These are phyloP conservation scores for Ophioninae sp. DNA, from an alignment of 2,888 invertebrate species.

Conservation along the genomic window DNA sequence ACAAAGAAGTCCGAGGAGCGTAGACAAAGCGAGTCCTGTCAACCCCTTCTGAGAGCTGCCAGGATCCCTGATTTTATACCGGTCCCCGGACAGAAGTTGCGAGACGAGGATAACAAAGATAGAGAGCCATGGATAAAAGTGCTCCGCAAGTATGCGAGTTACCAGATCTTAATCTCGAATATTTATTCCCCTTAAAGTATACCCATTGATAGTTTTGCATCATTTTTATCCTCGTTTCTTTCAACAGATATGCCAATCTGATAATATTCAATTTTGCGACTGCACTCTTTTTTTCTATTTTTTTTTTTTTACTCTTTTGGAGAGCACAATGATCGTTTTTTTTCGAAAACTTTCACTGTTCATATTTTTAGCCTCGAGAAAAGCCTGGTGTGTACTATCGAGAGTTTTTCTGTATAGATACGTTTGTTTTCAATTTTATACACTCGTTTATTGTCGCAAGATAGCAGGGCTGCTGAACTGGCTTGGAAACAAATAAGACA, in stretches of 20 bases:
- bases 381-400: too few species aligned
- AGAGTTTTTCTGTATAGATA: too few species aligned
- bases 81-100: constrained; percentile 49
- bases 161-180: constrained; percentile 13
- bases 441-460: too few species aligned
- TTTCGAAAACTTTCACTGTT: not conserved
- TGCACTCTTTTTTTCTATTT: too few species aligned
- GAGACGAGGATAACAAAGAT: constrained; percentile 33
- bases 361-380: too few species aligned
- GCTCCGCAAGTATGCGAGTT: constrained; percentile 6
- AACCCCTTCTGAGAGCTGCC: constrained; percentile 62
- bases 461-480: too few species aligned
- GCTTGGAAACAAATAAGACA: too few species aligned
- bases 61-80: constrained; percentile 43
- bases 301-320: not conserved
- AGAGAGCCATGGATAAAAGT: constrained; percentile 28
- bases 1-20: constrained; percentile 50
- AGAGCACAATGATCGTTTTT: not conserved
- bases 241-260: constrained; percentile 6
- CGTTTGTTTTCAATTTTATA: too few species aligned
- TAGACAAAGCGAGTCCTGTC: constrained; percentile 64
- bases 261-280: constrained; percentile 6
- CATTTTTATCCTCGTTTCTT: constrained; percentile 7
- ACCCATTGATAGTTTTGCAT: constrained; percentile 14
- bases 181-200: constrained; percentile 13